Conservation (phyloP, 1,140 invertebrate genomes). For the Bombyx mori region ASM3026992v2 NC_085110.1:12224001-12224500, state of each 20-base stretch:
- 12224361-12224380: conserved; percentile 74
- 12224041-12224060: conserved; percentile 78
- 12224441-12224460: conserved; percentile 75
- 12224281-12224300: conserved; percentile 73
- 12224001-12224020: conserved; percentile 75
- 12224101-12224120: conserved; percentile 44
- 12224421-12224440: conserved; percentile 68
- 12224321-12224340: conserved; percentile 74
- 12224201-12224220: conserved; percentile 78
- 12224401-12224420: conserved; percentile 77
- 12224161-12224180: conserved; percentile 71
- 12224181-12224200: conserved; percentile 78
- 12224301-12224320: conserved; percentile 77
- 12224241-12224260: conserved; percentile 80
- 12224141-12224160: conserved; percentile 20
- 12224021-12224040: conserved; percentile 82
- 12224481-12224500: conserved; percentile 61
- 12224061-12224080: conserved; percentile 73
- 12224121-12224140: conserved; percentile 41
- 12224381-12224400: conserved; percentile 72
- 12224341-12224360: conserved; percentile 73
- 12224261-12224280: conserved; percentile 73
- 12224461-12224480: conserved; percentile 76
- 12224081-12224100: conserved; percentile 75
- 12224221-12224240: conserved; percentile 78